phyloP scores from a whole-genome alignment of 1,140 invertebrate genomes.

The Temnothorax curvispinosus region DNA sequence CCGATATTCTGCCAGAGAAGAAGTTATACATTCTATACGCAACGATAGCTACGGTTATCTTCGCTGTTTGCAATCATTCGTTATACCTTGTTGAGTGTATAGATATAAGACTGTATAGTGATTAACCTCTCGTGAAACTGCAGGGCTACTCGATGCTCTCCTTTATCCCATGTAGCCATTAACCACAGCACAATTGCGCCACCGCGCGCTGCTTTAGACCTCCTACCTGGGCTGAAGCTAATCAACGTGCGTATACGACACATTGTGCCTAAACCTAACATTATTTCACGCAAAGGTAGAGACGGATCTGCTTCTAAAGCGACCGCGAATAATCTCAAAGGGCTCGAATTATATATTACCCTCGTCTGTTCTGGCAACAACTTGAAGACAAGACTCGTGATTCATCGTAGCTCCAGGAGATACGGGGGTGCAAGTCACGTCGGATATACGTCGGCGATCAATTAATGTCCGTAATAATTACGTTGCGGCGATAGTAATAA shows the following conservation, averaged over 20 bases:
- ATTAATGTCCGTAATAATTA: slow-evolving; percentile 35
- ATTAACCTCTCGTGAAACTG: slow-evolving; percentile 40
- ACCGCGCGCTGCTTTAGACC: slow-evolving; percentile 24
- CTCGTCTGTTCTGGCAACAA: neutral
- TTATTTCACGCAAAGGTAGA: slow-evolving; percentile 36
- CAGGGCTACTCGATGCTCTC: slow-evolving; percentile 17
- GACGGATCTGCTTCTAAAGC: neutral
- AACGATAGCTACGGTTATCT: neutral
- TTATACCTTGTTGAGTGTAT: neutral
- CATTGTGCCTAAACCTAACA: slow-evolving; percentile 42
- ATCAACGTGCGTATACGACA: slow-evolving; percentile 53
- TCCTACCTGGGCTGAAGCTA: neutral
- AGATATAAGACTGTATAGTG: slow-evolving; percentile 37
- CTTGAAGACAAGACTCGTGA: slow-evolving; percentile 23
- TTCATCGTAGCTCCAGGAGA: neutral
- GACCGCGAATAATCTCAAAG: slow-evolving; percentile 20
- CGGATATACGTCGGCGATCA: slow-evolving; percentile 12
- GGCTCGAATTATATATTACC: slow-evolving; percentile 17
- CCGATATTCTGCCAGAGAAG: neutral
- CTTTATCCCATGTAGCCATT: slow-evolving; percentile 52
- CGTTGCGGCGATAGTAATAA: neutral
- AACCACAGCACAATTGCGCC: slow-evolving; percentile 53
- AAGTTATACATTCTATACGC: neutral
- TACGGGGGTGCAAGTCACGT: slow-evolving; percentile 10
- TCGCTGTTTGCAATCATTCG: slow-evolving; percentile 1